A percentile compares a stretch with the other conserved stretches of the same genome.
Conservation (phyloP, 2,113 vertebrate genomes). For the Solea solea region DNA sequence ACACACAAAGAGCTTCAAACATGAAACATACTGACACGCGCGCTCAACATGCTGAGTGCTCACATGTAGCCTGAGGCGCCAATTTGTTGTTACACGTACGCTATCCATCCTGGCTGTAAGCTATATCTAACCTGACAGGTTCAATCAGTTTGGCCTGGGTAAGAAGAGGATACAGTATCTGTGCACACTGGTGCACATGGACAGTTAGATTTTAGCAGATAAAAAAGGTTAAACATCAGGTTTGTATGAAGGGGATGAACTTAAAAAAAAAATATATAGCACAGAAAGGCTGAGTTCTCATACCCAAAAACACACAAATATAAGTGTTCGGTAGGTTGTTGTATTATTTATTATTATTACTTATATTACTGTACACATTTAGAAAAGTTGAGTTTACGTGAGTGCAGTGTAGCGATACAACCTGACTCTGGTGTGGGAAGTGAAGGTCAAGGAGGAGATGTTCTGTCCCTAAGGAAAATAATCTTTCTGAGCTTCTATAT, state of each 20-base stretch:
- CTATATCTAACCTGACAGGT: conserved; percentile 36
- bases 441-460: conserved; percentile 37
- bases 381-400: conserved; percentile 4
- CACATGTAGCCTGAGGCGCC: conserved; percentile 25
- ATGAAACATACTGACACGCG: conserved; percentile 5
- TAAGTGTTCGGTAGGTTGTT: neutral
- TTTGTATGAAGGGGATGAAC: neutral
- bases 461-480: conserved; percentile 14
- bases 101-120: conserved; percentile 9
- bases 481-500: conserved; percentile 31
- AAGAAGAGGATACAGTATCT: conserved; percentile 12
- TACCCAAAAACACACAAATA: neutral
- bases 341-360: neutral
- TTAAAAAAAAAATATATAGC: neutral
- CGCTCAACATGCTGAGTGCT: conserved; percentile 19
- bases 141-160: conserved; percentile 21
- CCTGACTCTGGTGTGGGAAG: neutral
- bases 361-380: neutral
- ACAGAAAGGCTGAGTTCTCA: neutral
- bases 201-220: conserved; percentile 2
- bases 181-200: conserved; percentile 2
- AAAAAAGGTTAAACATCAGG: conserved; percentile 16
- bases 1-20: conserved; percentile 5
- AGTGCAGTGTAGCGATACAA: conserved; percentile 1
- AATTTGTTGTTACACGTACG: conserved; percentile 33